phyloP scores from a whole-genome alignment of 2,888 invertebrate genomes.

The Fragum whitleyi region DNA sequence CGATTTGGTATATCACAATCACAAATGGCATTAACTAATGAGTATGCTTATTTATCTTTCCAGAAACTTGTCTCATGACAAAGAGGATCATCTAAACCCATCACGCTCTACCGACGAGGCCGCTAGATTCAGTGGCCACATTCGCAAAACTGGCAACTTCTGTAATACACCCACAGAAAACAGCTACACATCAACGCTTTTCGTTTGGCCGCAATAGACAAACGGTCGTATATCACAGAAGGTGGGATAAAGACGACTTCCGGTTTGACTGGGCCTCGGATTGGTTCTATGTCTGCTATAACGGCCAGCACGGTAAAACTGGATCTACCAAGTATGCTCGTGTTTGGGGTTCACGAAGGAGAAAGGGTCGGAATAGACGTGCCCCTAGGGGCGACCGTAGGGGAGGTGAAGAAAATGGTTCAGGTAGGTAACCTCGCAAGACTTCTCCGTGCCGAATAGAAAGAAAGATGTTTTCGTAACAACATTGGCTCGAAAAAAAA shows the following conservation, averaged over 20 bases:
- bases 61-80: constrained; percentile 20
- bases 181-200: neutral
- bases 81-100: neutral
- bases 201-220: neutral
- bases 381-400: constrained; percentile 75
- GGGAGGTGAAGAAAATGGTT: constrained; percentile 76
- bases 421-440: constrained; percentile 64
- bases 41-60: no score
- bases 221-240: neutral
- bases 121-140: neutral
- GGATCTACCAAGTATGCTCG: constrained; percentile 73
- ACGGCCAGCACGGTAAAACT: neutral
- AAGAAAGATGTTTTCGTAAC: no score
- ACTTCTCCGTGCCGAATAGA: no score
- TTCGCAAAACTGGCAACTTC: constrained; percentile 12
- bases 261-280: neutral
- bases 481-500: no score
- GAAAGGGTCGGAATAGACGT: constrained; percentile 79
- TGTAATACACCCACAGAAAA: neutral
- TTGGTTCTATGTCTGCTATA: constrained; percentile 16
- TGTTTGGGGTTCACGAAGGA: constrained; percentile 79
- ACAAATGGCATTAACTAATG: no score
- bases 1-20: no score
- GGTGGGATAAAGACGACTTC: neutral
- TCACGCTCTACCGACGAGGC: neutral